Evolutionary conservation across 2,888 invertebrate genomes (phyloP), one percentile per base, ranked within the genome.

Genomic region (Saturnia japonica): DNA sequence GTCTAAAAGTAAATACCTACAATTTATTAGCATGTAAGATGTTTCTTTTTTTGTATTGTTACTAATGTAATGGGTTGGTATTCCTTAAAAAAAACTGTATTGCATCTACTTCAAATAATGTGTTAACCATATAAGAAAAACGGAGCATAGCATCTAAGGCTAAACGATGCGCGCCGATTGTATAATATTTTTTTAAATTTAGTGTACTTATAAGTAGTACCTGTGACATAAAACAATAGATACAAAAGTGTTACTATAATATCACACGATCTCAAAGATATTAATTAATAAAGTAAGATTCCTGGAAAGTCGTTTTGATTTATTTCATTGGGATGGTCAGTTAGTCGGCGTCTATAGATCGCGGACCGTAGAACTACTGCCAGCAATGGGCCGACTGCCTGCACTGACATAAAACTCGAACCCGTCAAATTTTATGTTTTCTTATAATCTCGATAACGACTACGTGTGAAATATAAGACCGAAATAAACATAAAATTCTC

Each of bases 401-500:
- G 76, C 78, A 75, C 74, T 74, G 73, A 78, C 83, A 85, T 87
- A 85, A 85, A 88, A 85, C 79, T 81, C 78, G 71, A 73, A 76
- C 75, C 77, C 81, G 81, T 84, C 84, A 82, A 84, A 85, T 77
- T 87, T 88, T 85, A 87, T 84, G 82, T 82, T 83, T 85, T 84
- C 86, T 85, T 87, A 85, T 88, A 89, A 88, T 87, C 82, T 82
- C 76, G 83, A 77, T 82, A 82, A 83, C 81, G 82, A 82, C 82
- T 85, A 86, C 88, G 85, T 88, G 87, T 87, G 88, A 89, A 90
- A 88, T 86, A 87, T 86, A 87, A 85, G 83, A 81, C 80, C 76
- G 82, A 79, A 86, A 87, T 86, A 85, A 88, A 88, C 85, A 86
- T 89, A 88, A 89, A 88, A 86, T 81, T 75, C 82, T 79, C 77